Conservation (phyloP, 2,797 vertebrate genomes). For the Lateolabrax maculatus region DNA sequence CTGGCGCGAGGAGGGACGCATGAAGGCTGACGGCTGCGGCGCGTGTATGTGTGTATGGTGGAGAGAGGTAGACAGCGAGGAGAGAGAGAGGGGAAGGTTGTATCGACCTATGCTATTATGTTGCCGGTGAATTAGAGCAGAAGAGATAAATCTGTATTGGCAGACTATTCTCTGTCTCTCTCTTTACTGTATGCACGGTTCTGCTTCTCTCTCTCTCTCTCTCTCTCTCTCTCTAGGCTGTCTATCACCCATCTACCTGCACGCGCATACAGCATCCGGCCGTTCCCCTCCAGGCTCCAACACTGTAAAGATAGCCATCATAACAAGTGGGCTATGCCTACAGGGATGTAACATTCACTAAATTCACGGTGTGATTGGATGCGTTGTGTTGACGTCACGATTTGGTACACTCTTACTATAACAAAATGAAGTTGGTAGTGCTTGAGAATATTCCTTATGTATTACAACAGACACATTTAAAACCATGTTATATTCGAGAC, state of each 20-base stretch:
- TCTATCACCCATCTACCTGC: neutral
- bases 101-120: conserved; percentile 60
- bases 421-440: too few relatives aligned
- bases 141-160: conserved; percentile 69
- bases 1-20: conserved; percentile 71
- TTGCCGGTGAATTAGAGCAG: conserved; percentile 70
- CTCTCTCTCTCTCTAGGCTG: neutral
- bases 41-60: conserved; percentile 22
- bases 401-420: neutral
- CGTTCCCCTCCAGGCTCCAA: conserved; percentile 4
- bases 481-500: neutral
- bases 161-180: conserved; percentile 38
- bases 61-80: conserved; percentile 16
- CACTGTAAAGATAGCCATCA: conserved; percentile 23
- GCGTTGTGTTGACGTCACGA: neutral
- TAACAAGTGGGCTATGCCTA: conserved; percentile 23
- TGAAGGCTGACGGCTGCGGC: conserved; percentile 38
- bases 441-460: neutral
- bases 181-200: neutral
- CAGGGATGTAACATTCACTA: neutral
- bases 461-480: neutral
- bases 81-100: conserved; percentile 22
- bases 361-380: neutral
- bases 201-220: conserved; percentile 15
- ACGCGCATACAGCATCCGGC: conserved; percentile 6